Percentiles rank a stretch among this genome's conserved stretches.
Evolutionary conservation across 2,797 vertebrate species (phyloP).

Genomic region (Melanotaenia parkinsoni): DNA sequence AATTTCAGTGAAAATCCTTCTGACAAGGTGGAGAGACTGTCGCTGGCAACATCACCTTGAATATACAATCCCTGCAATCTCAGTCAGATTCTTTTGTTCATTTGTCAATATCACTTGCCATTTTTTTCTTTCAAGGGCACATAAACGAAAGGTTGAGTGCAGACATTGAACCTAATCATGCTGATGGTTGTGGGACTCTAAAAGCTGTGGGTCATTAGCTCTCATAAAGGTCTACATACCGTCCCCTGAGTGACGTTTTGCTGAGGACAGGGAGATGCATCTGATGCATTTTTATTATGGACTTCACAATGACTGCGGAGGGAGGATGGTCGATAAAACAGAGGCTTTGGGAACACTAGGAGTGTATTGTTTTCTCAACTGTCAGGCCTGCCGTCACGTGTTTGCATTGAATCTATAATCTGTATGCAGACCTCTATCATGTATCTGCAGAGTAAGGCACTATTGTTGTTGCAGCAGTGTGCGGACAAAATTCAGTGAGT

Average conservation of each 20-base stretch:
- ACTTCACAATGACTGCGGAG: slow-evolving; percentile 63
- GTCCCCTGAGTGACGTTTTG: slow-evolving; percentile 77
- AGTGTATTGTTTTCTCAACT: slow-evolving; percentile 71
- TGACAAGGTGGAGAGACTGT: slow-evolving; percentile 13
- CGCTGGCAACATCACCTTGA: slow-evolving; percentile 47
- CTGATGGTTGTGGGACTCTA: slow-evolving; percentile 82
- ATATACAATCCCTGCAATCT: slow-evolving; percentile 39
- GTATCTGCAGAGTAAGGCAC: slow-evolving; percentile 69
- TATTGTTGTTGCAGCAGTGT: slow-evolving; percentile 51
- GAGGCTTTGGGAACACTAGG: slow-evolving; percentile 64
- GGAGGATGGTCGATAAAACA: slow-evolving; percentile 71
- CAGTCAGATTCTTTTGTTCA: slow-evolving; percentile 54
- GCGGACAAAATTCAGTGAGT: slow-evolving; percentile 36
- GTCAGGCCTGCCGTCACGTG: slow-evolving; percentile 63
- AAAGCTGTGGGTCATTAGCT: slow-evolving; percentile 84
- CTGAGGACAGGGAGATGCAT: slow-evolving; percentile 76
- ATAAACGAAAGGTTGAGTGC: slow-evolving; percentile 77
- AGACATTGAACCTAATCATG: slow-evolving; percentile 84
- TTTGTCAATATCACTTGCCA: slow-evolving; percentile 80
- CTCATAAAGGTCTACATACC: slow-evolving; percentile 81
- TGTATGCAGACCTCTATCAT: slow-evolving; percentile 61
- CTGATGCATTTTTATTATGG: slow-evolving; percentile 81
- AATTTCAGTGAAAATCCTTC: slow-evolving; percentile 17
- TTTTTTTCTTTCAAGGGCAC: slow-evolving; percentile 81
- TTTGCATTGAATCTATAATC: slow-evolving; percentile 66